phyloP scores from a whole-genome alignment of 2,888 invertebrate species.

The Fabriciana adippe region DNA sequence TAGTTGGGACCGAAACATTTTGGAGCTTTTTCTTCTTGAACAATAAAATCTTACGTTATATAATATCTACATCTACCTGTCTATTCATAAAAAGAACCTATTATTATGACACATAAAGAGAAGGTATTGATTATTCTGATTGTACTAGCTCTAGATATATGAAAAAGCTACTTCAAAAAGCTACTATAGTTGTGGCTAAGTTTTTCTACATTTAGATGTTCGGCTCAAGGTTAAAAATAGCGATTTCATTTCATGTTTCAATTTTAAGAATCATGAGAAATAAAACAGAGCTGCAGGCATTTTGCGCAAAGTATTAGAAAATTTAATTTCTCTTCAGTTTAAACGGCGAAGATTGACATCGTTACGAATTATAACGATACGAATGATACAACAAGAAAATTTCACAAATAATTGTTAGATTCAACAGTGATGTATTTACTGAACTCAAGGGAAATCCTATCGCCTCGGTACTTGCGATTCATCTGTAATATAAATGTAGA shows the following conservation, averaged over 20 bases:
- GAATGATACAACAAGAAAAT: background rate
- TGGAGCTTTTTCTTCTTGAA: background rate
- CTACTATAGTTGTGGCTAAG: too few species aligned
- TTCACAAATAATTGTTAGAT: conserved; percentile 19
- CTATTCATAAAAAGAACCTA: too few species aligned
- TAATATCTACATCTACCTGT: too few species aligned
- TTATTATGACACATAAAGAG: too few species aligned
- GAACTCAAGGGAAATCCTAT: conserved; percentile 38
- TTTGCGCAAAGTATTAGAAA: conserved; percentile 2
- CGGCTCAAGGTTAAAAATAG: too few species aligned
- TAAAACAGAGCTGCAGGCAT: conserved; percentile 8
- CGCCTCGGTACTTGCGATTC: conserved; percentile 27
- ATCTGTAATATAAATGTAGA: conserved; percentile 38
- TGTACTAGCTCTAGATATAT: too few species aligned
- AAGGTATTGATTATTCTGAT: too few species aligned
- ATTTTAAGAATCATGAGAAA: background rate
- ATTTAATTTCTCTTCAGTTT: conserved; percentile 3
- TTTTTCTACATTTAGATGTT: too few species aligned
- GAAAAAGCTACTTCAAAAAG: too few species aligned
- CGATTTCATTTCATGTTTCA: too few species aligned
- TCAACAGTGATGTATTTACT: conserved; percentile 25
- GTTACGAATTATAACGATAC: too few species aligned
- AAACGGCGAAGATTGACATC: background rate
- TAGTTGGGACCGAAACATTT: background rate
- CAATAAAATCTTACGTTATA: too few species aligned